These are phyloP conservation scores for Schizotus pectinicornis DNA, from an alignment of 2,888 invertebrate genomes.

Conservation along the genomic window DNA sequence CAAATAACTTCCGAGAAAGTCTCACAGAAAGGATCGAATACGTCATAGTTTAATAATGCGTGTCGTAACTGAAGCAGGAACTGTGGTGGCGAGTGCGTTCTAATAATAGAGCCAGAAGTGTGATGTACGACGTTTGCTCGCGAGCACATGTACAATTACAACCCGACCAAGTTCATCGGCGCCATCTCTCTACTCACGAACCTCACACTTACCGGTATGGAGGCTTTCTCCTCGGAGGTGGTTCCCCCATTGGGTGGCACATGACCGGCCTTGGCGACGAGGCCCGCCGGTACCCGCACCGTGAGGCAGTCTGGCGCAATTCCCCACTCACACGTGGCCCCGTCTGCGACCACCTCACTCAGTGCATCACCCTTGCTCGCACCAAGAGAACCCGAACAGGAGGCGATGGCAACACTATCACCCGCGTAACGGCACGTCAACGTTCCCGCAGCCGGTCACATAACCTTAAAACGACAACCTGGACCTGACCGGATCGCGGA, in stretches of 20 bases:
- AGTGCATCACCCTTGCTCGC: slow-evolving; percentile 47
- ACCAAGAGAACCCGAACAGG: slow-evolving; percentile 8
- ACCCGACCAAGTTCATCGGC: background rate
- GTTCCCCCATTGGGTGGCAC: slow-evolving; percentile 60
- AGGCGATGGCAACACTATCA: background rate
- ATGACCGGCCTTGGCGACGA: slow-evolving; percentile 59
- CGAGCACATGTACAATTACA: slow-evolving; percentile 5
- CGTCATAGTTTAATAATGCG: too few species aligned
- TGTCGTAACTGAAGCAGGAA: too few species aligned
- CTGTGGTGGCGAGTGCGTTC: too few species aligned
- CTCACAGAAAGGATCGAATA: too few species aligned
- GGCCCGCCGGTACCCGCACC: slow-evolving; percentile 60
- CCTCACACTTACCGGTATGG: slow-evolving; percentile 55
- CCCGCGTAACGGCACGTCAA: slow-evolving; percentile 25
- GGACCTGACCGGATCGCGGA: background rate
- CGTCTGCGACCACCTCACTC: slow-evolving; percentile 48
- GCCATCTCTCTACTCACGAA: background rate
- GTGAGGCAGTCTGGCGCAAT: slow-evolving; percentile 56
- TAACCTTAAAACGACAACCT: background rate
- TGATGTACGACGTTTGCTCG: background rate
- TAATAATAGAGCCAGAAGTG: too few species aligned
- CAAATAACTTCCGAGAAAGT: too few species aligned
- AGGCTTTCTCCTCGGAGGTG: slow-evolving; percentile 60
- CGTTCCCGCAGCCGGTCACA: slow-evolving; percentile 1
- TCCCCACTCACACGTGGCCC: slow-evolving; percentile 57